Conservation (phyloP, 64 coral and sea anemone genomes). For the Dendrophyllia cribrosa region DNA sequence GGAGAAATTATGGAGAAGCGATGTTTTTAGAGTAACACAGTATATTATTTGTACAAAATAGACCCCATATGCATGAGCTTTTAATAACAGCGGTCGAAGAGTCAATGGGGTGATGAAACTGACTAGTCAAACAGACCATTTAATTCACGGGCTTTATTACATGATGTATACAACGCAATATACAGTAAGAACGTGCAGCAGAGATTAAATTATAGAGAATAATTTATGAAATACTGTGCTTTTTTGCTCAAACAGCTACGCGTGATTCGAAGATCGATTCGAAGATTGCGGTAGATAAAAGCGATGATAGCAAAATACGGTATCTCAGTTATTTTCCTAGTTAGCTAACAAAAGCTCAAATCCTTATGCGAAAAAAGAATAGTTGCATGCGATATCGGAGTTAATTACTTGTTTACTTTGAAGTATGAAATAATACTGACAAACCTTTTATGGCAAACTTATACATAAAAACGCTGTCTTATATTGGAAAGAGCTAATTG, state of each 20-base stretch:
- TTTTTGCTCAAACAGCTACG: background rate
- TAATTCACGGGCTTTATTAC: background rate
- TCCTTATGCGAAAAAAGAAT: background rate
- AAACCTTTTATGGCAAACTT: too few relatives aligned
- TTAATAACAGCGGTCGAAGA: too few relatives aligned
- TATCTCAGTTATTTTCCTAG: background rate
- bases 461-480: too few relatives aligned
- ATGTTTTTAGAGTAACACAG: too few relatives aligned
- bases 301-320: background rate
- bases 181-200: background rate
- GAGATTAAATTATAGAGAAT: background rate
- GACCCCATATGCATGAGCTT: too few relatives aligned
- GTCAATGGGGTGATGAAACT: too few relatives aligned
- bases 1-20: too few relatives aligned
- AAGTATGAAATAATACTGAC: background rate
- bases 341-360: background rate
- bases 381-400: background rate
- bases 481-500: too few relatives aligned
- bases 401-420: conserved; percentile 25
- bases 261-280: too few relatives aligned
- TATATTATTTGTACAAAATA: too few relatives aligned
- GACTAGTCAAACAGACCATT: background rate
- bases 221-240: background rate
- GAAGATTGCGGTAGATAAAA: background rate
- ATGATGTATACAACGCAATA: background rate